Conservation (phyloP, 2,113 vertebrate species). For the Globicephala melas region DNA sequence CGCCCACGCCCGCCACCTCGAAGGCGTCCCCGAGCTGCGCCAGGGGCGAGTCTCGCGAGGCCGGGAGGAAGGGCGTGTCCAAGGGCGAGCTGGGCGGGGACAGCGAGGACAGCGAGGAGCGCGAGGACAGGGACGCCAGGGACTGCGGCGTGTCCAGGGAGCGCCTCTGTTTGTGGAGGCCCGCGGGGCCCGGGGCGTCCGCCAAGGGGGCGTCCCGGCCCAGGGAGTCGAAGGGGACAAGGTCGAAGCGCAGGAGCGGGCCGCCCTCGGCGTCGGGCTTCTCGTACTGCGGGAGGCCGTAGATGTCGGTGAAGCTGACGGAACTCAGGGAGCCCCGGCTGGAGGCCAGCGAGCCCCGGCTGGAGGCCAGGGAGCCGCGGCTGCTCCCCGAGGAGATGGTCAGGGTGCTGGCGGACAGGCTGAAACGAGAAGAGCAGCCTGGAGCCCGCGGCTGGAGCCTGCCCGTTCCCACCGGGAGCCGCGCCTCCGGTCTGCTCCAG, state of each 20-base stretch:
- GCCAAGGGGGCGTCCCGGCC: slow-evolving; percentile 82
- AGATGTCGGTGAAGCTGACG: slow-evolving; percentile 98
- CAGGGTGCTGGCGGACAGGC: slow-evolving; percentile 95
- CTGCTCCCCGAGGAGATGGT: slow-evolving; percentile 97
- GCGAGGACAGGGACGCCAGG: slow-evolving; percentile 93
- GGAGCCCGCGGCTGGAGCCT: not conserved
- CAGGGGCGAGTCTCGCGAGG: slow-evolving; percentile 91
- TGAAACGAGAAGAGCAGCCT: slow-evolving; percentile 66
- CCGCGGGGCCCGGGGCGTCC: slow-evolving; percentile 78
- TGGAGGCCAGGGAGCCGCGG: slow-evolving; percentile 95
- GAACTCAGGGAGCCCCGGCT: slow-evolving; percentile 98
- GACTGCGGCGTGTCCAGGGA: slow-evolving; percentile 95
- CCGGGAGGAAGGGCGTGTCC: slow-evolving; percentile 93
- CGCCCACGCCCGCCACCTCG: slow-evolving; percentile 89
- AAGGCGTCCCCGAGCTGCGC: slow-evolving; percentile 93
- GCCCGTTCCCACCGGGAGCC: accelerated
- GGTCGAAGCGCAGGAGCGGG: slow-evolving; percentile 90
- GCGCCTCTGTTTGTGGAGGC: slow-evolving; percentile 86
- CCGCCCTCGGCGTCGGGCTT: slow-evolving; percentile 86
- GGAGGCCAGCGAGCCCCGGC: slow-evolving; percentile 93
- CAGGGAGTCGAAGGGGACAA: slow-evolving; percentile 86
- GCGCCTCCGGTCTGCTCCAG: not conserved
- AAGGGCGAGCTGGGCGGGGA: slow-evolving; percentile 97
- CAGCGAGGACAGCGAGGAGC: slow-evolving; percentile 95
- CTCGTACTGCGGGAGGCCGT: slow-evolving; percentile 94